Evolutionary conservation across 2,888 invertebrate genomes (phyloP), one percentile per base, ranked within the genome.

Genomic region (Scrobipalpa atriplicella): DNA sequence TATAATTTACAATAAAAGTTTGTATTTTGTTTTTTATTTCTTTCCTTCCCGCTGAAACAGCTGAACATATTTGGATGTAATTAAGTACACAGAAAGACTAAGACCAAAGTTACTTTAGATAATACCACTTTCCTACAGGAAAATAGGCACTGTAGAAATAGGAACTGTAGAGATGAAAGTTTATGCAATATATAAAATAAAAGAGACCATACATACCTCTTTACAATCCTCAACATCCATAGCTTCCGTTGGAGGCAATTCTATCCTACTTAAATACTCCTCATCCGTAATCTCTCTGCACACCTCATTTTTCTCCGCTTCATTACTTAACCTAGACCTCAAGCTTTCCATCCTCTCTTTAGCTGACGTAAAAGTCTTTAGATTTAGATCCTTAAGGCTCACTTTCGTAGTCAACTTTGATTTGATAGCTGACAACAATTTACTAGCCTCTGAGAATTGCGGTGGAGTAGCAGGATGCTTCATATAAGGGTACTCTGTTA

Each of bases 381-480:
- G 56, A 52, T 71, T 73, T 5, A 39, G n/a, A 38, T 64, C 86
- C 47, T 82, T 84, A 41, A 74, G 67, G 2, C 79, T 71, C 13
- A 76, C 78, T 75, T 86, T 89, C 62, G 85, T 85, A 1, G 82
- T 81, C 43, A 92, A 71, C 66, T 89, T 92, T 0, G 91, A 90
- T 74, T 92, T 92, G 2, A 92, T 92, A 1, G 91, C 90, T 0
- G 90, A 89, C 36, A 92, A 82, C 36, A 92, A 77, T 74, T 92
- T 89, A 67, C 83, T 91, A 1, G 92, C 92, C 77, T 91, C 88
- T 0, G 87, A 90, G 73, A 92, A 92, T 75, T 92, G 92, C 10
- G 92, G 92, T 0, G 92, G 92, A 0, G 92, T 92, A 0, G 86
- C 81, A 0, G 92, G 92, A 72, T 91, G 91, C 70, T 90, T 91